Conservation (phyloP, 2,888 invertebrate genomes). For the Leptinotarsa juncta region DNA sequence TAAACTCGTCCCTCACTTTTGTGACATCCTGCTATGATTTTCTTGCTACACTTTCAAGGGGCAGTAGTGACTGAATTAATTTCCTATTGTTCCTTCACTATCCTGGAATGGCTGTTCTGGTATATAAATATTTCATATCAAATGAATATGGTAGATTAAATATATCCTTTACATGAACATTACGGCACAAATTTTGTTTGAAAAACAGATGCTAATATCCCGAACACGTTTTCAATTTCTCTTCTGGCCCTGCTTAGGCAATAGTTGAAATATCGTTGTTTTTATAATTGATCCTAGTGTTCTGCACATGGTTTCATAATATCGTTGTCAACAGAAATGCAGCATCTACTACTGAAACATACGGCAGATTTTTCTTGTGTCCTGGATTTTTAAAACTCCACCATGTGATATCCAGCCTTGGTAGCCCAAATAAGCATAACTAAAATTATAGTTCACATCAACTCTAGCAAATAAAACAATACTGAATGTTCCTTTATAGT, state of each 20-base stretch:
- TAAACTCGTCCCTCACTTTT: neutral
- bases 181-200: slow-evolving; percentile 3
- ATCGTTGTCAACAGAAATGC: neutral
- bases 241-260: slow-evolving; percentile 11
- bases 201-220: slow-evolving; percentile 5
- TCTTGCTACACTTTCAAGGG: neutral
- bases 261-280: slow-evolving; percentile 6
- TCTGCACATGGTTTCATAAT: slow-evolving; percentile 13
- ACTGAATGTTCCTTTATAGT: slow-evolving; percentile 13
- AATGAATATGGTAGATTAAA: neutral
- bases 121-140: neutral
- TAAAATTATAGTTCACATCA: slow-evolving; percentile 12
- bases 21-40: neutral
- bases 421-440: slow-evolving; percentile 4
- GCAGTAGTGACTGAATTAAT: slow-evolving; percentile 4
- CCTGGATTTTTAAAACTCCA: neutral
- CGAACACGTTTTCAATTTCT: neutral
- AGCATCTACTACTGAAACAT: slow-evolving; percentile 1
- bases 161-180: slow-evolving; percentile 1
- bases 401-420: slow-evolving; percentile 10
- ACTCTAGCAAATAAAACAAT: slow-evolving; percentile 10
- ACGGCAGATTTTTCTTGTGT: neutral
- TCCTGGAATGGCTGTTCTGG: neutral
- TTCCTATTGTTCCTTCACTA: neutral
- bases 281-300: neutral